phyloP scores from a whole-genome alignment of 2,888 invertebrate species.

The Mechanitis mazaeus region DNA sequence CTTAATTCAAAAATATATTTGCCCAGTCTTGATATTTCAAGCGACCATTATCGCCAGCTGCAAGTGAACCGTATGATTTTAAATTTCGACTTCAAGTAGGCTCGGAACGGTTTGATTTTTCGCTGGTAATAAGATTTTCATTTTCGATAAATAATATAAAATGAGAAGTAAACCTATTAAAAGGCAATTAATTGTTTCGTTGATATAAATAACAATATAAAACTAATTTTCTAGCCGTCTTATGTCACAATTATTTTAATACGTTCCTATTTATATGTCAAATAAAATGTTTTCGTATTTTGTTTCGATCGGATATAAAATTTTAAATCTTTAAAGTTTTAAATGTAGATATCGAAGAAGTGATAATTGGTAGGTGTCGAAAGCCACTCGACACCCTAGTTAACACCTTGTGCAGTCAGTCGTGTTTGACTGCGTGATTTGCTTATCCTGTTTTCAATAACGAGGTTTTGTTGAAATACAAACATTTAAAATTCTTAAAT shows the following conservation, averaged over 20 bases:
- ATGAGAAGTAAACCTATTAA: too few relatives aligned
- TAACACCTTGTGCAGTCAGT: conserved; percentile 56
- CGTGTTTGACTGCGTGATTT: conserved; percentile 48
- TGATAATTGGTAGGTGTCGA: conserved; percentile 71
- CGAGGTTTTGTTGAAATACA: conserved; percentile 52
- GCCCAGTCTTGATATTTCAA: conserved; percentile 25
- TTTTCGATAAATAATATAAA: too few relatives aligned
- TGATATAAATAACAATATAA: too few relatives aligned
- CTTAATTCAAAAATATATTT: conserved; percentile 28
- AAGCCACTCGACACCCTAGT: conserved; percentile 53
- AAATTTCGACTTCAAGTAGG: conserved; percentile 22
- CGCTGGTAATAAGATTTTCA: conserved; percentile 1
- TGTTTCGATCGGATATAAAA: conserved; percentile 46
- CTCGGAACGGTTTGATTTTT: conserved; percentile 14
- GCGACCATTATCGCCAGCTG: conserved; percentile 30
- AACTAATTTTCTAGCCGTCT: too few relatives aligned
- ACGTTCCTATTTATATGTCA: too few relatives aligned
- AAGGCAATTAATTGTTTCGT: too few relatives aligned
- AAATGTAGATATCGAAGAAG: conserved; percentile 55
- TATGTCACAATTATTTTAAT: too few relatives aligned
- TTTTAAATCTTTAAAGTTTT: conserved; percentile 44
- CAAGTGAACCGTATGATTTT: conserved; percentile 29
- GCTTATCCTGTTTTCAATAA: conserved; percentile 55
- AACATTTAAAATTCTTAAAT: conserved; percentile 47
- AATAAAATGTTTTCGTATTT: background rate